phyloP scores from a whole-genome alignment of 2,113 vertebrate genomes.

The Scortum barcoo region DNA sequence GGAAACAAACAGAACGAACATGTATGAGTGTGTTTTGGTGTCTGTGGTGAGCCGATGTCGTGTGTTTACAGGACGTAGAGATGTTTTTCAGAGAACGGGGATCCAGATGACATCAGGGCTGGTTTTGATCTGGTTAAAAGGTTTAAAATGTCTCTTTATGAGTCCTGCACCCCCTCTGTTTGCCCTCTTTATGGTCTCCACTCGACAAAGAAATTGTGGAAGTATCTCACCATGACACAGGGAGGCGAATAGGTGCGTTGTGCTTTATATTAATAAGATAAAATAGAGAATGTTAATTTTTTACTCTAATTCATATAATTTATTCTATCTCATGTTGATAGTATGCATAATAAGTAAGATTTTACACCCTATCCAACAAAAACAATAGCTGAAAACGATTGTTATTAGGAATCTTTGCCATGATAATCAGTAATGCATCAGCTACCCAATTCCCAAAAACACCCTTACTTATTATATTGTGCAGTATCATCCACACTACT shows the following conservation, averaged over 20 bases:
- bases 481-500: background rate
- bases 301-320: background rate
- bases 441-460: background rate
- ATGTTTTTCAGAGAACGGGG: constrained; percentile 2
- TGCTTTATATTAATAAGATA: background rate
- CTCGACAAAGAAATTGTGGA: constrained; percentile 8
- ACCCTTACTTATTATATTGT: background rate
- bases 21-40: constrained; percentile 13
- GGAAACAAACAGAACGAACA: background rate
- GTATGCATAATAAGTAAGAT: background rate
- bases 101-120: constrained; percentile 31
- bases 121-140: constrained; percentile 49
- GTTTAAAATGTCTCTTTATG: background rate
- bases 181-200: constrained; percentile 12
- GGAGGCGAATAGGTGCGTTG: background rate
- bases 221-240: constrained; percentile 7
- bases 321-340: background rate
- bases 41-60: background rate
- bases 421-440: background rate
- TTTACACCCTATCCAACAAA: background rate
- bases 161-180: background rate
- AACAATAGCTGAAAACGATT: background rate
- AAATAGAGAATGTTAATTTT: background rate
- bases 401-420: background rate
- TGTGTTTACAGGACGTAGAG: constrained; percentile 23